These are phyloP conservation scores for Apostichopus californicus DNA, from an alignment of 35 echinoderm and acorn worm species.

Conservation along the genomic window DNA sequence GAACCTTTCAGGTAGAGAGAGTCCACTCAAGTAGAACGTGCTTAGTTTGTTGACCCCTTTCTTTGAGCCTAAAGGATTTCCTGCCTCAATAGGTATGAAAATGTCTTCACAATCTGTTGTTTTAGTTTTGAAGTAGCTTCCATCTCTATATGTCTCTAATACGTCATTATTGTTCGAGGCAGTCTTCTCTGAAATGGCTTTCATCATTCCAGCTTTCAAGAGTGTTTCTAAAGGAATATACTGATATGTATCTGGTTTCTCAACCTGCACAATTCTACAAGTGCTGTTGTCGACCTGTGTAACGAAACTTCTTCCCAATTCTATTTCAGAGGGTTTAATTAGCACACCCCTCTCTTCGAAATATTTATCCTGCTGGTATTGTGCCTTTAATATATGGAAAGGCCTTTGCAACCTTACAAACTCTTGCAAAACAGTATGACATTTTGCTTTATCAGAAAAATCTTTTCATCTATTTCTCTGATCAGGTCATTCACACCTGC, in stretches of 20 bases:
- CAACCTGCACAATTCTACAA: neutral
- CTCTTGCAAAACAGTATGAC: constrained; percentile 4
- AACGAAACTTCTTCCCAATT: neutral
- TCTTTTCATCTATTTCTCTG: neutral
- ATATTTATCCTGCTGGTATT: constrained; percentile 47
- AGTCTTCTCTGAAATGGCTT: neutral
- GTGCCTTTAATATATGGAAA: neutral
- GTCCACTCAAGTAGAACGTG: constrained; percentile 51
- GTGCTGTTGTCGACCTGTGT: neutral
- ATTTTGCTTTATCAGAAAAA: neutral
- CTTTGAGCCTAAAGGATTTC: constrained; percentile 49
- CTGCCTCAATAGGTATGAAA: constrained; percentile 50
- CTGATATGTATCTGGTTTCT: constrained; percentile 1
- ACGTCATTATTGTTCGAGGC: constrained; percentile 32
- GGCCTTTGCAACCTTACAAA: neutral
- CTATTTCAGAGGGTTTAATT: constrained; percentile 26
- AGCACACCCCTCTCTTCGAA: constrained; percentile 14
- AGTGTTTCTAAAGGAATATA: constrained; percentile 9
- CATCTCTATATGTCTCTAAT: neutral
- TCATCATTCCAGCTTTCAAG: constrained; percentile 39
- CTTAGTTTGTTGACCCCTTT: constrained; percentile 56
- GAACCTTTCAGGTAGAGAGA: constrained; percentile 33
- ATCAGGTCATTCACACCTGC: neutral
- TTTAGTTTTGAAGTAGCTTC: too few species aligned
- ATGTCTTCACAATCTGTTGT: neutral